phyloP scores from a whole-genome alignment of 2,888 invertebrate genomes.

The Idaea dimidiata region DNA sequence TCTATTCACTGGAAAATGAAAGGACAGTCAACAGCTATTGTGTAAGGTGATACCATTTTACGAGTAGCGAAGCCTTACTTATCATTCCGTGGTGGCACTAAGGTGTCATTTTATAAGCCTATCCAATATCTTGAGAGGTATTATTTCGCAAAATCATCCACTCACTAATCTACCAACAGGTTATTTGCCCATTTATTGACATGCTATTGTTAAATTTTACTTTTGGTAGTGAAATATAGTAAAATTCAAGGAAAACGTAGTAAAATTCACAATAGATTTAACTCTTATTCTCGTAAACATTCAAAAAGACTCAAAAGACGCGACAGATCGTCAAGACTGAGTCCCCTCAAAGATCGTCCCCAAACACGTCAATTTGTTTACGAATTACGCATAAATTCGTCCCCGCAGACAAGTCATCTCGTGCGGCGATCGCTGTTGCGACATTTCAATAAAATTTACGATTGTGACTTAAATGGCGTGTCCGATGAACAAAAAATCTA shows the following conservation, averaged over 20 bases:
- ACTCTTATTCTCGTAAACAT: conserved; percentile 50
- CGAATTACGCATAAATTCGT: conserved; percentile 80
- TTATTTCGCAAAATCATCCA: conserved; percentile 1
- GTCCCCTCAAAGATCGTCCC: conserved; percentile 66
- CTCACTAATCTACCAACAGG: not conserved
- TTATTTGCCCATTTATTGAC: conserved; percentile 15
- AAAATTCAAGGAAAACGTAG: conserved; percentile 28
- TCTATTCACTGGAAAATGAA: conserved; percentile 45
- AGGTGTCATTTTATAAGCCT: conserved; percentile 70
- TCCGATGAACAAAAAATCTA: conserved; percentile 72
- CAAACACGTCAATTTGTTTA: conserved; percentile 79
- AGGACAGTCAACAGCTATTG: conserved; percentile 66
- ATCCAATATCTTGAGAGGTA: conserved; percentile 51
- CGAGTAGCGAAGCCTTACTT: conserved; percentile 76
- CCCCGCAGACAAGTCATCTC: conserved; percentile 77
- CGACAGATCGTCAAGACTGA: conserved; percentile 68
- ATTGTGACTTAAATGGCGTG: conserved; percentile 79
- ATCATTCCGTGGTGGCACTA: conserved; percentile 58
- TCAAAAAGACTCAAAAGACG: conserved; percentile 61
- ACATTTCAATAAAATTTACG: conserved; percentile 81
- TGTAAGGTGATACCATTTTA: conserved; percentile 74
- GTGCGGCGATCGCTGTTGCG: conserved; percentile 76
- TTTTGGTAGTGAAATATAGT: conserved; percentile 25
- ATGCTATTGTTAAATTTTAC: conserved; percentile 25
- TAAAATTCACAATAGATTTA: conserved; percentile 47